phyloP scores from a whole-genome alignment of 2,113 vertebrate species.

The Lycaon pictus region DNA sequence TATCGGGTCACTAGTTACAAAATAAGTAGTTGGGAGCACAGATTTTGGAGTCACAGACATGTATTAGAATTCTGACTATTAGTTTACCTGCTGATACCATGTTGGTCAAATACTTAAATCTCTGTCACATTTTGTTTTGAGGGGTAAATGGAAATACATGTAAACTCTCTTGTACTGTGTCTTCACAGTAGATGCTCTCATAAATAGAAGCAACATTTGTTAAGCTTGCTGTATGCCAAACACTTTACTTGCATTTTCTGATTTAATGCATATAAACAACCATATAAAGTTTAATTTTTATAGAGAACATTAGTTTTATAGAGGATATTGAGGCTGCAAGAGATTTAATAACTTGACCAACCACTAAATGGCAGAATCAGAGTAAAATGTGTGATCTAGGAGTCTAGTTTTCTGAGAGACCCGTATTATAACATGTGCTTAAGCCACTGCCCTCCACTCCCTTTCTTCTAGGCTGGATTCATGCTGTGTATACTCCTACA shows the following conservation, averaged over 20 bases:
- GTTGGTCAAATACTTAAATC: conserved; percentile 8
- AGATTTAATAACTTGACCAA: conserved; percentile 40
- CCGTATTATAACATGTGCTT: neutral
- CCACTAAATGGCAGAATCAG: neutral
- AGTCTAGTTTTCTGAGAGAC: neutral
- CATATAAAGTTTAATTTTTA: conserved; percentile 12
- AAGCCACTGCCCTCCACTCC: neutral
- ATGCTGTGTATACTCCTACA: conserved; percentile 98
- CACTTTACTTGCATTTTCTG: neutral
- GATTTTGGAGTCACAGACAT: neutral
- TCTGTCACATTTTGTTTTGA: neutral
- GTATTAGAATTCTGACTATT: conserved; percentile 1
- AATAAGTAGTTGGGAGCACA: conserved; percentile 36
- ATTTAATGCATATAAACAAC: neutral
- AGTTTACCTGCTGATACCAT: conserved; percentile 14
- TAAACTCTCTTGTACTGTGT: neutral
- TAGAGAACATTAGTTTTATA: neutral
- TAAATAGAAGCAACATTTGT: conserved; percentile 29
- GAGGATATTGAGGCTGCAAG: conserved; percentile 49
- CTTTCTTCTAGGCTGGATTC: conserved; percentile 94
- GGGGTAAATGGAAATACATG: neutral
- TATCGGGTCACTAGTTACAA: neutral
- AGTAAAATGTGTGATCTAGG: neutral
- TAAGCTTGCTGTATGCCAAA: neutral
- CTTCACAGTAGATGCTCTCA: neutral